Conservation (phyloP, 1,140 invertebrate species). For the Achatina immaculata region DNA sequence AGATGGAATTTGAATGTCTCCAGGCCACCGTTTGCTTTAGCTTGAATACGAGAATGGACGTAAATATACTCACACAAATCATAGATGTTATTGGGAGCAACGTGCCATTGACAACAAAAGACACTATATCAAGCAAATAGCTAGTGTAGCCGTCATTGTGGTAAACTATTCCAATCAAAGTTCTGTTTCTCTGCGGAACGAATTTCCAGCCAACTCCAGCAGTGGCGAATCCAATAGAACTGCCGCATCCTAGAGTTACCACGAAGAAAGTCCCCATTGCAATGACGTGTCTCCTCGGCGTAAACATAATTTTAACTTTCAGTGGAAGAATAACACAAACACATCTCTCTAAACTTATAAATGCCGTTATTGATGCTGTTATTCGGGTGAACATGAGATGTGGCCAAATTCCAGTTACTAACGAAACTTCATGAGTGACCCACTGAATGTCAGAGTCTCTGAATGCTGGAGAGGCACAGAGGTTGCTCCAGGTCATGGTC, state of each 20-base stretch:
- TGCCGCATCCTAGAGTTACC: background rate
- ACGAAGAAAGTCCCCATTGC: background rate
- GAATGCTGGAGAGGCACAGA: slow-evolving; percentile 12
- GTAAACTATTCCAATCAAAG: background rate
- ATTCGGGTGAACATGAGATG: background rate
- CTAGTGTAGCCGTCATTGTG: background rate
- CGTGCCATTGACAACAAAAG: background rate
- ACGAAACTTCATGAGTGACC: background rate
- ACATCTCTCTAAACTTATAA: slow-evolving; percentile 16
- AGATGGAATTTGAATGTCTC: background rate
- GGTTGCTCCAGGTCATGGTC: background rate
- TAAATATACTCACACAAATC: background rate
- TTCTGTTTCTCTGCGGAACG: background rate
- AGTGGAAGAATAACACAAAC: background rate
- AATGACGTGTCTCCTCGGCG: background rate
- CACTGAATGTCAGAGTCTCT: background rate
- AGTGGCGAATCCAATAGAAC: background rate
- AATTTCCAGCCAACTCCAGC: background rate
- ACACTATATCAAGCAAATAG: background rate
- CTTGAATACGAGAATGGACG: background rate
- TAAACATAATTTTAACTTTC: slow-evolving; percentile 12
- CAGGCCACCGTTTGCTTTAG: background rate
- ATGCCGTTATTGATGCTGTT: background rate
- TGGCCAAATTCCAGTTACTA: background rate
- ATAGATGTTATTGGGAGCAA: background rate